Conservation (phyloP, 2,888 invertebrate species). For the Melanophora roralis region DNA sequence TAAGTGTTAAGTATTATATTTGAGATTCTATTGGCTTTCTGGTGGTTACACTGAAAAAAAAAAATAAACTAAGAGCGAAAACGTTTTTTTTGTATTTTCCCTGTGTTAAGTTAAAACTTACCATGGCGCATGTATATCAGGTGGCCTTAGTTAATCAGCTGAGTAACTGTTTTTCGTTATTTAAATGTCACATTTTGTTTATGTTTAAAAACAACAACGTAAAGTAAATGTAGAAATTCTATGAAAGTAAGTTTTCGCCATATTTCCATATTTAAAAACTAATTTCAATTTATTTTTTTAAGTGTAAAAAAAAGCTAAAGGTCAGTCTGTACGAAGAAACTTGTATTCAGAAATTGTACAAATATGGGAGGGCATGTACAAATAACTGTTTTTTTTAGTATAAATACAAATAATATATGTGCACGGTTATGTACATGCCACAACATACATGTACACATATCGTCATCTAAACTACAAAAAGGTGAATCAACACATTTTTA, state of each 20-base stretch:
- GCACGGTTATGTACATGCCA: neutral
- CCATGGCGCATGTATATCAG: neutral
- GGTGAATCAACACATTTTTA: no score
- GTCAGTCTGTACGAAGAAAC: slow-evolving; percentile 8
- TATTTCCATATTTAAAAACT: neutral
- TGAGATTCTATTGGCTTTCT: neutral
- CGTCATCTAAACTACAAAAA: no score
- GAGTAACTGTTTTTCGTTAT: no score
- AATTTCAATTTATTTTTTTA: neutral
- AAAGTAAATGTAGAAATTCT: no score
- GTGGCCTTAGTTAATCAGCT: no score
- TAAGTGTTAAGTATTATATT: neutral
- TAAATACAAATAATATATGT: neutral
- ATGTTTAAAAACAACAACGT: neutral
- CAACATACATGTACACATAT: no score
- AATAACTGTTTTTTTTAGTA: neutral
- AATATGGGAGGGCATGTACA: neutral
- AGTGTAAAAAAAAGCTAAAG: slow-evolving; percentile 12
- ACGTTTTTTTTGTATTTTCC: no score
- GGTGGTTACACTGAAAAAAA: neutral
- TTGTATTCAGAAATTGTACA: neutral
- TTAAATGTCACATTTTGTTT: neutral
- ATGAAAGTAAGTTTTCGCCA: neutral
- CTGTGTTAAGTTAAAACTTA: neutral
- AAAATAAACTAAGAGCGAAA: neutral